Evolutionary conservation across 1,140 invertebrate species (phyloP), one percentile per base, ranked within the genome.

Genomic region (Callitettix versicolor): DNA sequence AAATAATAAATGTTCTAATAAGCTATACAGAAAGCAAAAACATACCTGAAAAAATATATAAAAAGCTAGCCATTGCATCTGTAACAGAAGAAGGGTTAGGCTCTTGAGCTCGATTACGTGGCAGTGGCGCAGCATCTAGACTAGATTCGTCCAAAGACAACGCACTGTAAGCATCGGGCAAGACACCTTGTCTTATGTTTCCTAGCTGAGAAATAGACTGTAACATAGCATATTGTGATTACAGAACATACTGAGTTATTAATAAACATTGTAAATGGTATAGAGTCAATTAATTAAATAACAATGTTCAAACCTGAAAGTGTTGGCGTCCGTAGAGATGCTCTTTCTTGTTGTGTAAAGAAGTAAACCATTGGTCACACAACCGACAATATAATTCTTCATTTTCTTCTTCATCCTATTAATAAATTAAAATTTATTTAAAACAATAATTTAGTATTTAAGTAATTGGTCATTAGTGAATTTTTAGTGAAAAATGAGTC

Each of bases 311-410:
- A 58, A 67, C 68, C 63, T 77, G 74, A 48, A 76, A 66, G 64
- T 79, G 77, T 54, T 75, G 72, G 55, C 70, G 67, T 12, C 76
- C 75, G 64, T 75, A 73, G 52, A 79, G 66, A 65, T 79, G 77
- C 63, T 78, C 76, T 47, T 73, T 69, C 65, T 78, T 78, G 60
- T 79, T 79, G 57, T 78, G 76, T 21, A 76, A 60, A 54, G 73
- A 75, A 55, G 72, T 76, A 62, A 79, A 79, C 66, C 73, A 76
- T 60, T 77, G 72, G 61, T 78, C 73, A 67, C 77, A 79, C 11
- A 74, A 73, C 41, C 72, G 65, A 63, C 77, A 79, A 60, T 78
- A 76, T 40, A 79, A 63, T 61, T 76, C 74, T 65, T 75, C 73
- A 66, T 75, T 74, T 59, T 76, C 73, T 59, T 76, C 73, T 65